Evolutionary conservation across 2,888 invertebrate genomes (phyloP).

Genomic region (Dasypogon diadema): DNA sequence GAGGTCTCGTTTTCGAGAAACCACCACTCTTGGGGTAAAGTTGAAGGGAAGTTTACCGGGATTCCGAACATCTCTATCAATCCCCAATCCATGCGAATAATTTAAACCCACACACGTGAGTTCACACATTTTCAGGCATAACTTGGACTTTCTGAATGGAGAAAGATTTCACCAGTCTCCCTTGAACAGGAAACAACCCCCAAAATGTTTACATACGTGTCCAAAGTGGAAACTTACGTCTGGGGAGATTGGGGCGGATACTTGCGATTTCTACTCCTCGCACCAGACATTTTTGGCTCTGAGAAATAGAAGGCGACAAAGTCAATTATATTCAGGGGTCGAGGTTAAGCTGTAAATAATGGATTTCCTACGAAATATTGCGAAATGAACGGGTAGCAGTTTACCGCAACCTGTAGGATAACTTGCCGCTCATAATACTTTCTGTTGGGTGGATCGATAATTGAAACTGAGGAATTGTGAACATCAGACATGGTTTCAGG

Average conservation of each 20-base stretch:
- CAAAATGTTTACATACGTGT: not conserved
- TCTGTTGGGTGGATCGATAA: constrained; percentile 29
- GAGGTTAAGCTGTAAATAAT: constrained; percentile 43
- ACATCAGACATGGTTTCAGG: constrained; percentile 29
- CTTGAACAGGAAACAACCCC: constrained; percentile 11
- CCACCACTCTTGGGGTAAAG: not conserved
- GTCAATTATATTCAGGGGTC: constrained; percentile 43
- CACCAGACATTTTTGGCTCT: constrained; percentile 7
- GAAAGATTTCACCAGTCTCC: not conserved
- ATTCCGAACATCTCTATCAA: constrained; percentile 43
- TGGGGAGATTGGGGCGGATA: no score
- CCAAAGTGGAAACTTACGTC: not conserved
- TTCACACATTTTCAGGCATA: constrained; percentile 36
- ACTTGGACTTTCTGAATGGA: not conserved
- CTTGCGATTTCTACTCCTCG: not conserved
- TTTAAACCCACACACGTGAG: constrained; percentile 8
- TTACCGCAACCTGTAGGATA: not conserved
- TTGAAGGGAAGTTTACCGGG: constrained; percentile 3
- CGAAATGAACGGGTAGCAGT: constrained; percentile 23
- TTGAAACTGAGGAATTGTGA: constrained; percentile 52
- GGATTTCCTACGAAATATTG: constrained; percentile 39
- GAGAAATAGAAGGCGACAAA: constrained; percentile 28
- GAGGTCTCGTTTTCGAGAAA: constrained; percentile 13
- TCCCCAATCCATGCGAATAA: constrained; percentile 26
- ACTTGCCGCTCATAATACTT: not conserved